A percentile compares a stretch with the other conserved stretches of the same genome.
Evolutionary conservation across 2,113 vertebrate species (phyloP).

Genomic region (Amphiprion percula): DNA sequence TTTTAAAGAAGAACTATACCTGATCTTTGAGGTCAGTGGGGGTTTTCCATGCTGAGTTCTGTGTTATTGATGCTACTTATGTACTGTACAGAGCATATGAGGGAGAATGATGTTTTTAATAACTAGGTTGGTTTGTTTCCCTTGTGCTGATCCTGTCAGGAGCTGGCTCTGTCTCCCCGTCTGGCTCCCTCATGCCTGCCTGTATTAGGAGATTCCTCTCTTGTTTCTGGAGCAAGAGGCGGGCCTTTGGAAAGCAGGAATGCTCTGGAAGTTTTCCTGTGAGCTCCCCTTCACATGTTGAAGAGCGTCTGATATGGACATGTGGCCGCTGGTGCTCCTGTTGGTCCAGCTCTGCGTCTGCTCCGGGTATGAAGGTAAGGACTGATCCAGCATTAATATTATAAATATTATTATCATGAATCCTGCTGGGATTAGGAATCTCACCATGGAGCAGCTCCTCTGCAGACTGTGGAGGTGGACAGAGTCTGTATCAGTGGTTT

Average conservation of each 20-base stretch:
- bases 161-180: background rate
- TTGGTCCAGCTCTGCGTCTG: constrained; percentile 75
- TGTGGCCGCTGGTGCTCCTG: constrained; percentile 78
- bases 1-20: no score
- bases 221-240: constrained; percentile 82
- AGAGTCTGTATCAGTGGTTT: background rate
- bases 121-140: no score
- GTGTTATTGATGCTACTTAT: no score
- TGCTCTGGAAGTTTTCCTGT: constrained; percentile 78
- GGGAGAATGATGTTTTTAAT: no score
- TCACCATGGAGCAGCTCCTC: background rate
- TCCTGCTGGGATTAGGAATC: background rate
- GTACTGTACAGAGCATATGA: no score
- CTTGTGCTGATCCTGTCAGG: no score
- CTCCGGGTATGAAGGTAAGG: constrained; percentile 84
- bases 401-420: background rate
- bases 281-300: constrained; percentile 63
- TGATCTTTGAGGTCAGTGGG: no score
- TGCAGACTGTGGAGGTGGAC: background rate
- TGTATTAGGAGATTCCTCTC: constrained; percentile 72
- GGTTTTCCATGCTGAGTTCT: no score
- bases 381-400: background rate
- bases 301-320: constrained; percentile 78
- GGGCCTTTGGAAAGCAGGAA: constrained; percentile 80
- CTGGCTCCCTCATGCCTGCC: constrained; percentile 39